Percentiles rank a stretch among this genome's conserved stretches.
Conservation (phyloP, 2,797 vertebrate genomes). For the Sebastes reedi region DNA sequence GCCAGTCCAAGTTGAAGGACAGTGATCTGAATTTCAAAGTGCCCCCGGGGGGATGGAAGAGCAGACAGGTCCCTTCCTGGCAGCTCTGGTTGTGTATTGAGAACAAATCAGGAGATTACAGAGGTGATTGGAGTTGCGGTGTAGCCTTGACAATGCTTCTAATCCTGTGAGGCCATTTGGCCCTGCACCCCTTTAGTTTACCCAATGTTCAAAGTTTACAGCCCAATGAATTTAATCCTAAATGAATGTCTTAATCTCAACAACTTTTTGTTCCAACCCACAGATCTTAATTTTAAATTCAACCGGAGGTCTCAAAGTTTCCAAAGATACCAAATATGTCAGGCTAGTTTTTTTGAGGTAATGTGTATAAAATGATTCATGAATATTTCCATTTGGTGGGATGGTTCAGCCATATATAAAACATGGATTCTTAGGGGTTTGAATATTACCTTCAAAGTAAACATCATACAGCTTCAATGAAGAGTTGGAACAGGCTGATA, state of each 20-base stretch:
- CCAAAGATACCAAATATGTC: neutral
- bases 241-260: neutral
- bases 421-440: no score
- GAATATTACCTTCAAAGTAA: neutral
- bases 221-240: neutral
- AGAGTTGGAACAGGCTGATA: neutral
- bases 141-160: conserved; percentile 63
- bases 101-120: conserved; percentile 40
- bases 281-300: neutral
- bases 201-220: neutral
- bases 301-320: neutral
- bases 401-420: neutral
- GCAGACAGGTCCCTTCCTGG: conserved; percentile 50
- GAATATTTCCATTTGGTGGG: neutral
- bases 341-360: neutral
- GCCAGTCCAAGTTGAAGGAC: conserved; percentile 23
- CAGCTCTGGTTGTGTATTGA: conserved; percentile 69
- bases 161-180: conserved; percentile 61
- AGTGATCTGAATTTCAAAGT: conserved; percentile 39
- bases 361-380: neutral
- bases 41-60: neutral
- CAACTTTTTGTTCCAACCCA: neutral
- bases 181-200: neutral
- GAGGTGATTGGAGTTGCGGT: conserved; percentile 43
- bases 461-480: neutral